Percentiles rank a stretch among this genome's conserved stretches.
Evolutionary conservation across 2,888 invertebrate species (phyloP).

Genomic region (Drosophila dives): DNA sequence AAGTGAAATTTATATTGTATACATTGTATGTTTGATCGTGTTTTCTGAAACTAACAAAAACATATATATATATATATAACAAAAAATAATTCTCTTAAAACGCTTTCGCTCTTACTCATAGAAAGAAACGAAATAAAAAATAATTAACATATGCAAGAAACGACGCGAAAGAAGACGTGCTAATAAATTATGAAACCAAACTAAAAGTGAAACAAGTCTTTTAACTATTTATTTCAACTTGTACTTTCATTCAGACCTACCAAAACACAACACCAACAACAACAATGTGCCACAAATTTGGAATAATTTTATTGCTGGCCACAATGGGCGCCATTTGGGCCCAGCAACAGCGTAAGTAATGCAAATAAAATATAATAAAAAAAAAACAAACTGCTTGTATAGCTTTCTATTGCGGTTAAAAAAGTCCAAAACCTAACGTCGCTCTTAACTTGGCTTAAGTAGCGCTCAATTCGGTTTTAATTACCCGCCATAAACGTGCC

Average conservation of each 20-base stretch:
- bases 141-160: constrained; percentile 62
- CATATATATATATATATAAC: too few species aligned
- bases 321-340: constrained; percentile 62
- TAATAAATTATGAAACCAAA: constrained; percentile 74
- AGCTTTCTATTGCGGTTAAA: constrained; percentile 44
- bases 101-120: constrained; percentile 73
- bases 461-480: constrained; percentile 45
- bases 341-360: constrained; percentile 79
- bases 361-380: constrained; percentile 1
- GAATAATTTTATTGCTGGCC: constrained; percentile 65
- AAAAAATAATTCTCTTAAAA: constrained; percentile 18
- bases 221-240: constrained; percentile 60
- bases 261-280: constrained; percentile 29
- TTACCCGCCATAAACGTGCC: constrained; percentile 47
- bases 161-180: constrained; percentile 49
- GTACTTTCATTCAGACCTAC: constrained; percentile 75
- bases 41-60: constrained; percentile 5
- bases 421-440: constrained; percentile 18
- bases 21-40: constrained; percentile 38
- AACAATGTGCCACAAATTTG: constrained; percentile 68
- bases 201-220: constrained; percentile 64
- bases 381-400: not conserved
- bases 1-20: constrained; percentile 64
- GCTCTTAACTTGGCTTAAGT: constrained; percentile 32
- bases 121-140: constrained; percentile 11